Base-by-base conservation (phyloP, 2,797 vertebrate genomes). In the Anguilla pacifica region DNA sequence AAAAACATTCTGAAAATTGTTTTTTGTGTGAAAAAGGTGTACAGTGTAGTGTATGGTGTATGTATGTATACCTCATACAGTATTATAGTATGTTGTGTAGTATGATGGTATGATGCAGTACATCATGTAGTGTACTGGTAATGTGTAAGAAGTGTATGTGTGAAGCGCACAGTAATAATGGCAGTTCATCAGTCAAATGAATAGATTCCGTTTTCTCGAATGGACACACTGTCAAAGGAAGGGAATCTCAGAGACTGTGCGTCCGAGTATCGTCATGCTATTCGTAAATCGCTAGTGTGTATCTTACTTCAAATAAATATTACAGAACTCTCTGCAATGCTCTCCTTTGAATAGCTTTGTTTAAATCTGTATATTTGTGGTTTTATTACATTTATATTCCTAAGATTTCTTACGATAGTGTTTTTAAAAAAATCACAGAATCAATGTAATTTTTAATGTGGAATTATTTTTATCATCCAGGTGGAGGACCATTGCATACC, bases 71-170 rank as follows among this genome's bases (percentile, higher is more conserved):
- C 79, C 79, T 82, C 43, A 57, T 84, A 57, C 25, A 84, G 51
- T 55, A 57, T 84, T 84, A 84, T 22, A 83, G 19, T 84, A 53
- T 84, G n/a, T 39, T 85, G 83, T 67, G 28, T 43, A 64, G 57
- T 31, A 43, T 67, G 31, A 43, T 25, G 2, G 39, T 85, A 31
- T 64, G 35, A 61, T 11, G 5, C 17, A 67, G 19, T 17, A 6
- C 59, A 67, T 39, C 22, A n/a, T 67, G 39, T 55, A 85, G 46
- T 67, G 17, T 25, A 85, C 13, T n/a, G 7, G 84, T 67, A 49
- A 25, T 61, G 39, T 77, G 15, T 43, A 77, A 35, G 35, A 43
- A 77, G 83, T 61, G 31, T 84, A 84, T 31, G 17, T 51, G 28
- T 84, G 57, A 57, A 19, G 19, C 4, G 15, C 11, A 57, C 83